phyloP scores from a whole-genome alignment of 2,888 invertebrate genomes.

The Callimorpha dominula region DNA sequence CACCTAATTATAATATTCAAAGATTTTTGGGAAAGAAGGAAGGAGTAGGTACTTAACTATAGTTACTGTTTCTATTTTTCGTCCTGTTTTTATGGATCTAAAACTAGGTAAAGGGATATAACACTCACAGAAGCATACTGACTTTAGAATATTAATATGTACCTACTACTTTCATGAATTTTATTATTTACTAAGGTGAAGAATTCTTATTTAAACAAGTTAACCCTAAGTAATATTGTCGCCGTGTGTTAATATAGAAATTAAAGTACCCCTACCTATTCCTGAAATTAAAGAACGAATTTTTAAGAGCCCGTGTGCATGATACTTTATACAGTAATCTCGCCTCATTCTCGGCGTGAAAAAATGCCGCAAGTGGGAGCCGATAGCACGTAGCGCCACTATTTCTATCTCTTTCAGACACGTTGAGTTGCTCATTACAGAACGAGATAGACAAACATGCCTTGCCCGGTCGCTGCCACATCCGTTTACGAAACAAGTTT shows the following conservation, averaged over 20 bases:
- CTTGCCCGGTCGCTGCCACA: conserved; percentile 87
- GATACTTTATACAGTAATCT: conserved; percentile 84
- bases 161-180: too few species aligned
- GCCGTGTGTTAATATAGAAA: neutral
- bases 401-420: conserved; percentile 71
- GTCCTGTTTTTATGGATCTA: too few species aligned
- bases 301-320: conserved; percentile 69
- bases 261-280: too few species aligned
- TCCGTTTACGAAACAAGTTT: conserved; percentile 92
- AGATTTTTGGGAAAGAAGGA: too few species aligned
- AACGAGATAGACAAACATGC: conserved; percentile 69
- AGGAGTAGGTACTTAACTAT: too few species aligned
- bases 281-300: neutral
- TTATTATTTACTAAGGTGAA: neutral
- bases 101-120: too few species aligned
- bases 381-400: conserved; percentile 87
- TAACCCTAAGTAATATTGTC: neutral
- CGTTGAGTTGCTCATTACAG: conserved; percentile 49
- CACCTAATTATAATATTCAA: too few species aligned
- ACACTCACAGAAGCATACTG: neutral
- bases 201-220: neutral
- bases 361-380: conserved; percentile 88
- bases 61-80: too few species aligned
- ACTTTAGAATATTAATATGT: neutral
- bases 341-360: conserved; percentile 89